Percentiles rank a stretch among this genome's conserved stretches.
Evolutionary conservation across 1,140 invertebrate species (phyloP).

Genomic region (Heliothis subflexa): DNA sequence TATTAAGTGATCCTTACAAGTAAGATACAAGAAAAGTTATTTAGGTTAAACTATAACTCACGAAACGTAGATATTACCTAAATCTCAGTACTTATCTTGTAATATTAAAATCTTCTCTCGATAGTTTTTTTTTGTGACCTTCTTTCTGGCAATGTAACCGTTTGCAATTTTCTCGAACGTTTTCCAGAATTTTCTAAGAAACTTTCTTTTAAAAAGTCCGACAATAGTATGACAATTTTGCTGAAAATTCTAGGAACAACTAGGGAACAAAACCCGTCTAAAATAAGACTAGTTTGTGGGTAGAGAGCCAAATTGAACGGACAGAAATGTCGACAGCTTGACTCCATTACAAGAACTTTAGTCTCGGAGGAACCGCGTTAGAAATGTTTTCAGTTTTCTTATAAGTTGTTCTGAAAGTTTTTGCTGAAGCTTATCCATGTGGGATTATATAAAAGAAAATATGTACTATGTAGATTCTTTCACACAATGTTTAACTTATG

Average conservation of each 20-base stretch:
- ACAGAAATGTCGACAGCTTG: conserved; percentile 21
- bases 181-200: no score
- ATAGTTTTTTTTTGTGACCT: no score
- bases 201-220: no score
- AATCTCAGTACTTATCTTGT: no score
- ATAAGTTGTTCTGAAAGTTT: conserved; percentile 8
- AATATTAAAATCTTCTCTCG: no score
- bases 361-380: background rate
- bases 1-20: background rate
- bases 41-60: background rate
- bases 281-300: conserved; percentile 8
- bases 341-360: conserved; percentile 1
- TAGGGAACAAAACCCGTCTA: background rate
- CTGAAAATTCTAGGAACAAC: background rate
- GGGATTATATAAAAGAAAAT: background rate
- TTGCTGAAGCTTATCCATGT: background rate
- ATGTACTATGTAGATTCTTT: background rate
- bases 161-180: no score
- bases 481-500: no score
- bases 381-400: conserved; percentile 1
- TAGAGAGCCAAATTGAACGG: conserved; percentile 5
- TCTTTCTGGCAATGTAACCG: no score
- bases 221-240: background rate
- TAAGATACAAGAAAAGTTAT: conserved; percentile 36
- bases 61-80: no score